A percentile compares a stretch with the other conserved stretches of the same genome.
Conservation (phyloP, 2,888 invertebrate species). For the Leptopilina myrica region DNA sequence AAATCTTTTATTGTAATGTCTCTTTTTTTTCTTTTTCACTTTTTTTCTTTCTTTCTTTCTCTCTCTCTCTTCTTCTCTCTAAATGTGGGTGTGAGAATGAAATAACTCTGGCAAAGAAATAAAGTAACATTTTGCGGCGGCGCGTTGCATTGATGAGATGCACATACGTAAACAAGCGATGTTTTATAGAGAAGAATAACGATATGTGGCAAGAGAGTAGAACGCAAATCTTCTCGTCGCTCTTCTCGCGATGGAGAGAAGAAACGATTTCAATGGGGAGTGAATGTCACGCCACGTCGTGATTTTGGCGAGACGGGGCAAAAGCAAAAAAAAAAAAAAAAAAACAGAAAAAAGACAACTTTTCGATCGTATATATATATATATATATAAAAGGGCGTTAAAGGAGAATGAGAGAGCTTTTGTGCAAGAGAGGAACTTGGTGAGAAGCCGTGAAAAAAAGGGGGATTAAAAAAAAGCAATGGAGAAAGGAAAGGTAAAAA, state of each 20-base stretch:
- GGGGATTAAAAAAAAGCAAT: too few relatives aligned
- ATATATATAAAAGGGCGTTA: neutral
- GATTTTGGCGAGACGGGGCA: slow-evolving; percentile 18
- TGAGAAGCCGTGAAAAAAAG: neutral
- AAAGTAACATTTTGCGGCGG: neutral
- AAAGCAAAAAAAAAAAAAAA: neutral
- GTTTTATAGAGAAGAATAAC: slow-evolving; percentile 1
- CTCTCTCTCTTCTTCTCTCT: too few relatives aligned
- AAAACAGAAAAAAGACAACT: slow-evolving; percentile 4
- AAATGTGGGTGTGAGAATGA: neutral
- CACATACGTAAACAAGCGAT: slow-evolving; percentile 10
- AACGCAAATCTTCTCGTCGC: slow-evolving; percentile 21
- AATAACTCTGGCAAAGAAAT: slow-evolving; percentile 7
- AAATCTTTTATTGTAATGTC: too few relatives aligned
- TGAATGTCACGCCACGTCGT: slow-evolving; percentile 37
- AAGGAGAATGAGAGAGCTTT: slow-evolving; percentile 4
- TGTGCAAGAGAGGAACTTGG: slow-evolving; percentile 13
- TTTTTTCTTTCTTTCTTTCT: too few relatives aligned
- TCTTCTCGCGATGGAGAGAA: slow-evolving; percentile 16
- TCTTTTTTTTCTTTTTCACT: too few relatives aligned
- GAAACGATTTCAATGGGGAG: slow-evolving; percentile 37
- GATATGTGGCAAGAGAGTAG: slow-evolving; percentile 37
- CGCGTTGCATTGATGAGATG: neutral
- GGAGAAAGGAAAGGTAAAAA: neutral
- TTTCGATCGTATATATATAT: neutral